Evolutionary conservation across 2,797 vertebrate genomes (phyloP), one percentile per base, ranked within the genome.

Genomic region (Micropoecilia bifurca): DNA sequence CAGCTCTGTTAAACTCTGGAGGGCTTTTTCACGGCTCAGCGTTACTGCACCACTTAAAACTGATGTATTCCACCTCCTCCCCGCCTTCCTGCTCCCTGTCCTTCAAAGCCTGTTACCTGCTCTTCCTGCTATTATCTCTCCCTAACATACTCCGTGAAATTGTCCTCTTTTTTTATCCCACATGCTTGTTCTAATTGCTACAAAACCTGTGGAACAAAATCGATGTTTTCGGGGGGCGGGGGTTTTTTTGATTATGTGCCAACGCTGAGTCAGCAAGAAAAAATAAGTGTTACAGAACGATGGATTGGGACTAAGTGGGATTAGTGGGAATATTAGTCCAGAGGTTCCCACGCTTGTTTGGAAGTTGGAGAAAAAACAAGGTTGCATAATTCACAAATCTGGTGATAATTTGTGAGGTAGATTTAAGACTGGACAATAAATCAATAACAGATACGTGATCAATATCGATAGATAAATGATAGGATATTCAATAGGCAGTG

Each of bases 141-240:
- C 73, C 61, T n/a, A 73, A 80, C 36, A 36, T 79, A 78, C 81
- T 77, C 6, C 6, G 53, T 78, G 25, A 61, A 73, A 75, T 75
- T 53, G 45, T 85, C 47, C 13, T 39, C 72, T 76, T 79, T 74
- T 69, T 50, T 84, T 36, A 63, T n/a, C 45, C 8, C 46, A 71
- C 79, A 76, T 78, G 61, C 46, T 84, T 22, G 50, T 69, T 80
- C 81, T 87, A 85, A 91, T 87, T 87, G 82, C 85, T 74, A 77
- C 85, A 88, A 77, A 92, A 90, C 82, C 89, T 91, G 88, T 89
- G 88, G 88, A 92, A 92, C 80, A 71, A 93, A 93, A 91, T 92
- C 83, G 66, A 90, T 90, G 81, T 36, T 36, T 36, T 36, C n/a
- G n/a, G n/a, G n/a, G n/a, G n/a, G n/a, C n/a, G n/a, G n/a, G n/a